These are phyloP conservation scores for Aplodontia rufa DNA, from an alignment of 2,113 vertebrate species.

Conservation along the genomic window DNA sequence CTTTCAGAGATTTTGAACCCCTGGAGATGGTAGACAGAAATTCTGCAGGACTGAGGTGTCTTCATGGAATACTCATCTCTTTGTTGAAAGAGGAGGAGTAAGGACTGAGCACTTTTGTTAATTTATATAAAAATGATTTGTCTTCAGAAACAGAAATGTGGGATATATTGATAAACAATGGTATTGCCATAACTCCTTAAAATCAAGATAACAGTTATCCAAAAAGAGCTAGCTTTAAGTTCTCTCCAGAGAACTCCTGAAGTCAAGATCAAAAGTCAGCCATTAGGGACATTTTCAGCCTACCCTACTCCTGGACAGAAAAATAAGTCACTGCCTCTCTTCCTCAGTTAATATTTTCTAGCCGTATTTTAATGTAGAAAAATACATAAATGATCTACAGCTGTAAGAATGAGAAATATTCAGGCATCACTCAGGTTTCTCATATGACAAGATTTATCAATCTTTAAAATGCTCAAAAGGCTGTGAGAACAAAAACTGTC, in stretches of 20 bases:
- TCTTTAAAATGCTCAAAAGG: slow-evolving; percentile 64
- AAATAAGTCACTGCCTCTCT: background rate
- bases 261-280: slow-evolving; percentile 22
- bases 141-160: slow-evolving; percentile 24
- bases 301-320: background rate
- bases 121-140: slow-evolving; percentile 18
- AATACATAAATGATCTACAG: background rate
- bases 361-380: slow-evolving; percentile 42
- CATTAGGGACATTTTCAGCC: background rate
- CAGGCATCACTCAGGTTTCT: background rate
- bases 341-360: background rate
- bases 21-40: background rate
- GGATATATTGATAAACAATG: background rate
- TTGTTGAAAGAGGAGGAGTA: background rate
- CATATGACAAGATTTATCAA: slow-evolving; percentile 19
- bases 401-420: background rate
- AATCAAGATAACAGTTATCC: slow-evolving; percentile 28
- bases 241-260: slow-evolving; percentile 18
- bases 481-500: slow-evolving; percentile 70
- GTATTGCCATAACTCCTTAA: background rate
- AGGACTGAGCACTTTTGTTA: background rate
- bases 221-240: background rate
- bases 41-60: background rate
- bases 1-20: slow-evolving; percentile 6
- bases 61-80: background rate